phyloP scores from a whole-genome alignment of 2,113 vertebrate genomes.

The Trinectes maculatus region DNA sequence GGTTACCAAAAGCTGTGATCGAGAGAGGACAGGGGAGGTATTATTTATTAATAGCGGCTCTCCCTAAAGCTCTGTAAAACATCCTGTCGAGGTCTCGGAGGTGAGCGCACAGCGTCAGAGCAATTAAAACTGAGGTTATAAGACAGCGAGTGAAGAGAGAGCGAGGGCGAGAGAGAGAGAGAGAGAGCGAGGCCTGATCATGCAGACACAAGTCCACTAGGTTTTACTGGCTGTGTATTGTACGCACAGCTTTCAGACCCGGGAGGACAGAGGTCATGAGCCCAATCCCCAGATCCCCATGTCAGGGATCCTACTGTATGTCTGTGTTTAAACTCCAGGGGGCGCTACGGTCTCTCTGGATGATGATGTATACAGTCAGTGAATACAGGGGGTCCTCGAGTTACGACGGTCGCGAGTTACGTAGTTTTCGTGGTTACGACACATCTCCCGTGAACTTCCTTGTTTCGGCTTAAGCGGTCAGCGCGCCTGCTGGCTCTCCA shows the following conservation, averaged over 20 bases:
- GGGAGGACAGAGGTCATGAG: slow-evolving; percentile 30
- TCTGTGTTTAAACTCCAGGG: slow-evolving; percentile 32
- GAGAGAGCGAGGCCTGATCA: slow-evolving; percentile 2
- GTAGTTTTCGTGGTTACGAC: too few species aligned
- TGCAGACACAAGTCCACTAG: slow-evolving; percentile 28
- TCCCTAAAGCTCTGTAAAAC: slow-evolving; percentile 79
- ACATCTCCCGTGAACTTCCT: too few species aligned
- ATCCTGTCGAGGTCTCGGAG: slow-evolving; percentile 75
- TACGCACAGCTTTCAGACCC: slow-evolving; percentile 42
- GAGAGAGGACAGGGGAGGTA: slow-evolving; percentile 54
- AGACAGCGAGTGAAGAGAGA: slow-evolving; percentile 26
- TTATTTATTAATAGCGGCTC: slow-evolving; percentile 79
- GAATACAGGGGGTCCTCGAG: too few species aligned
- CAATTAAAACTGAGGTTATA: slow-evolving; percentile 74
- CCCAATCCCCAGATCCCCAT: slow-evolving; percentile 30
- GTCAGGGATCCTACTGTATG: slow-evolving; percentile 42
- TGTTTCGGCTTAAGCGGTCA: too few species aligned
- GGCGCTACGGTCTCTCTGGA: slow-evolving; percentile 10
- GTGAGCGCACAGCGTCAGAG: slow-evolving; percentile 74
- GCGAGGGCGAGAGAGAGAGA: not conserved
- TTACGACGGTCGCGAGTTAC: too few species aligned
- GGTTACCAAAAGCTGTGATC: slow-evolving; percentile 27
- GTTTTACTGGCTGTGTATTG: slow-evolving; percentile 24
- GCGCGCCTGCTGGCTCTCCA: too few species aligned
- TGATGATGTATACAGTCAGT: slow-evolving; percentile 33